Percentiles rank a stretch among this genome's conserved stretches.
Evolutionary conservation across 2,888 invertebrate species (phyloP).

Genomic region (Amblyjoppa fuscipennis): DNA sequence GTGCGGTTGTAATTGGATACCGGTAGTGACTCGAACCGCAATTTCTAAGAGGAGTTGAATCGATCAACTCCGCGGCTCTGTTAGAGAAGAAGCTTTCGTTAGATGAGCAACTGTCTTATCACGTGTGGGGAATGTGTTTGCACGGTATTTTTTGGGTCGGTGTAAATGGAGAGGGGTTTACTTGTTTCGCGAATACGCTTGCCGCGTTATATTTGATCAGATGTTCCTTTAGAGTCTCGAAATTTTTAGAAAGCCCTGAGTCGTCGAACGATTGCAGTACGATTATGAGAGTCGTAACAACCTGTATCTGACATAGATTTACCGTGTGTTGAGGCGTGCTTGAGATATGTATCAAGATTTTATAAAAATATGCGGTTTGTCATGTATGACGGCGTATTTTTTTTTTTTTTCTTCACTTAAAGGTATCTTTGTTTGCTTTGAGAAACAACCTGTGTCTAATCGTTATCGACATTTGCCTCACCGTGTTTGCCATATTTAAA

Average conservation of each 20-base stretch:
- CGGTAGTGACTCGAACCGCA: not conserved
- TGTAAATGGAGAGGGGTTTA: not conserved
- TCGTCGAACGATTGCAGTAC: not conserved
- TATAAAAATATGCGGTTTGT: not conserved
- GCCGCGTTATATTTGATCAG: not conserved
- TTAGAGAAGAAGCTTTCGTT: not conserved
- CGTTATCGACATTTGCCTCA: not conserved
- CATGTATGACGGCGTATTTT: not conserved
- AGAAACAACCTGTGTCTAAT: not conserved
- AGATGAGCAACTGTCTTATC: not conserved
- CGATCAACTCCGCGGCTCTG: not conserved
- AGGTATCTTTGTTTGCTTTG: not conserved
- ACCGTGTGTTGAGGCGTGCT: not conserved
- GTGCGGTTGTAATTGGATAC: not conserved
- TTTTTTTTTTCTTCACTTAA: too few relatives aligned
- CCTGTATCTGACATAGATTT: not conserved
- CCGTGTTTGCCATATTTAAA: not conserved
- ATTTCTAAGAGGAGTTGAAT: not conserved
- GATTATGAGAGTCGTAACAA: not conserved
- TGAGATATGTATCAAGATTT: not conserved
- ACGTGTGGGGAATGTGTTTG: not conserved
- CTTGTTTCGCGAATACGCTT: not conserved
- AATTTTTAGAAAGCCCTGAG: not conserved
- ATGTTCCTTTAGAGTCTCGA: not conserved
- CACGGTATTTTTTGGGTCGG: not conserved